Base-by-base conservation (phyloP, 2,888 invertebrate species). In the Macaria liturata region DNA sequence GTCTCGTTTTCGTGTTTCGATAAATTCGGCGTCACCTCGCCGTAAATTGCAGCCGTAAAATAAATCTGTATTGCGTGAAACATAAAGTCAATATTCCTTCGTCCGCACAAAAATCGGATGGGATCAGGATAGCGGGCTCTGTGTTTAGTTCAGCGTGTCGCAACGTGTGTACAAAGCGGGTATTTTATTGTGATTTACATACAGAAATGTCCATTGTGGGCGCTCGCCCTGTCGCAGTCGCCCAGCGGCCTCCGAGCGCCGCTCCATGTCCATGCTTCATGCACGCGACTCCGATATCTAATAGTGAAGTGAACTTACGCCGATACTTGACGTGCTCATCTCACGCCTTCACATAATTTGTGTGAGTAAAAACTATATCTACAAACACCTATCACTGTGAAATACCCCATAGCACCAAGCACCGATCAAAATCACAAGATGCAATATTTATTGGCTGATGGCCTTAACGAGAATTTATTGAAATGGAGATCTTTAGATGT, bases 111-210 rank as follows among this genome's bases (percentile, higher is more conserved):
- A 72, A 76, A 71, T 74, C 67, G 69, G 71, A 63, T 63, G 72
- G 71, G 70, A 66, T 72, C 78, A 75, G 79, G 79, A 80, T 80
- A 81, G 79, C 78, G 71, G 70, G 77, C 77, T 74, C 70, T 74
- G 82, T 88, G 89, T 81, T 86, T 84, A 85, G 83, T 82, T 80
- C 81, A 80, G 78, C 87, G 85, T 90, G 89, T 88, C 90, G 89
- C 83, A 90, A 90, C 87, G 82, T 83, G 76, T 76, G 76, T 72
- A 89, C 90, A 89, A 89, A 86, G 85, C 84, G 82, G 80, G 80
- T 84, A 86, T 88, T 89, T 89, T 88, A 90, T 89, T 89, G 89
- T 91, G 87, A 88, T 89, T 86, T 84, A 84, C 86, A 88, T 84
- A 86, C 84, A 82, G 83, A 86, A 83, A 81, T 84, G 81, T 74